A percentile compares a stretch with the other conserved stretches of the same genome.
Conservation (phyloP, 2,888 invertebrate genomes). For the Pseudanteris insignis region DNA sequence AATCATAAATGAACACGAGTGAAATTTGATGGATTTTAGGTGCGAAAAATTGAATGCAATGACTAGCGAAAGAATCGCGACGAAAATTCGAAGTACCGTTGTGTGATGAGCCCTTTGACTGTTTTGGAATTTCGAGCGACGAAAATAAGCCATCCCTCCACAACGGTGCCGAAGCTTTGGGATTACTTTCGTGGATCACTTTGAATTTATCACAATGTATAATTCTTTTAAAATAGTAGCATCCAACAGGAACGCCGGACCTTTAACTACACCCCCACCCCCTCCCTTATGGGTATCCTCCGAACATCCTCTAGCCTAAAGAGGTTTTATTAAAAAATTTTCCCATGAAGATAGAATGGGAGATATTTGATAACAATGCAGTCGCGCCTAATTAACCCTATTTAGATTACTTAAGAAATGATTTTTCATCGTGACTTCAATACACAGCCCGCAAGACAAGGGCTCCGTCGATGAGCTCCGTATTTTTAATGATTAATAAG, state of each 20-base stretch:
- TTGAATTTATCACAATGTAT: conserved; percentile 66
- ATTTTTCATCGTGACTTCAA: conserved; percentile 55
- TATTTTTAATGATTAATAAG: conserved; percentile 20
- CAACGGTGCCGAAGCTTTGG: conserved; percentile 50
- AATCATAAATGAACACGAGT: too few relatives aligned
- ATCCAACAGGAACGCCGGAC: conserved; percentile 50
- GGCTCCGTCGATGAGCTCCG: conserved; percentile 43
- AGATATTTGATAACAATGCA: conserved; percentile 57
- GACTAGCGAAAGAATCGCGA: conserved; percentile 12
- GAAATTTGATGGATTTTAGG: too few relatives aligned
- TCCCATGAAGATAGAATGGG: conserved; percentile 52
- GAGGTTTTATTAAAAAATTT: conserved; percentile 55
- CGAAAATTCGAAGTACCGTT: conserved; percentile 42
- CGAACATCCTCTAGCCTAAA: conserved; percentile 49
- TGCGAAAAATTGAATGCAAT: too few relatives aligned
- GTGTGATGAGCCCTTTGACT: conserved; percentile 22
- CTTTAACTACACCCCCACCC: conserved; percentile 48
- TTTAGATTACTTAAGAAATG: conserved; percentile 51
- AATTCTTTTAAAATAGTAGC: conserved; percentile 47
- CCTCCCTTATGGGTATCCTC: conserved; percentile 47
- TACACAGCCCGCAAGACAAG: conserved; percentile 60
- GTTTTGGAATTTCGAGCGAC: conserved; percentile 25
- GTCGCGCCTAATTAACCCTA: conserved; percentile 42
- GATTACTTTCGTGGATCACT: conserved; percentile 67
- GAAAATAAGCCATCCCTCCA: conserved; percentile 33